These are phyloP conservation scores for Portunus trituberculatus DNA, from an alignment of 1,140 invertebrate genomes.

Conservation along the genomic window DNA sequence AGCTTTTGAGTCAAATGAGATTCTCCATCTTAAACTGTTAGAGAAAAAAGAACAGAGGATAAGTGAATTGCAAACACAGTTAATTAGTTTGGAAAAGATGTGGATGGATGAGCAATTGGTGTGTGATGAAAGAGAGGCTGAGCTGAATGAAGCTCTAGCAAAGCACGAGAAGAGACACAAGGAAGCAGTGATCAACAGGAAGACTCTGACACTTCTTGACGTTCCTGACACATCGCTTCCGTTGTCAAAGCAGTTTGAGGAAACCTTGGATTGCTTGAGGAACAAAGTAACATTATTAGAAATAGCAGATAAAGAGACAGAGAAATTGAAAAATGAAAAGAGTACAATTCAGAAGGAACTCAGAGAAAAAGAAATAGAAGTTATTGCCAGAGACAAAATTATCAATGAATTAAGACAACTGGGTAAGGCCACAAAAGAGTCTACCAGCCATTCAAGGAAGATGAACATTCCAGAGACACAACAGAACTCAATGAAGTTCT, in stretches of 20 bases:
- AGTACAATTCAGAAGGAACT: neutral
- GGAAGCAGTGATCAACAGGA: slow-evolving; percentile 41
- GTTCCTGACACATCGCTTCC: slow-evolving; percentile 34
- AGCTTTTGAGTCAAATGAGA: slow-evolving; percentile 47
- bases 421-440: slow-evolving; percentile 40
- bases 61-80: slow-evolving; percentile 55
- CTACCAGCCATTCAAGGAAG: neutral
- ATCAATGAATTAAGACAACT: slow-evolving; percentile 61
- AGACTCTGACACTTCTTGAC: slow-evolving; percentile 34
- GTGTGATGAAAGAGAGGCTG: slow-evolving; percentile 61
- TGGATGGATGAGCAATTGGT: slow-evolving; percentile 66
- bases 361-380: slow-evolving; percentile 62
- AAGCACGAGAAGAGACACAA: slow-evolving; percentile 53
- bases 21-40: slow-evolving; percentile 25
- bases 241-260: slow-evolving; percentile 47
- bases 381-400: slow-evolving; percentile 66
- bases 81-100: slow-evolving; percentile 64
- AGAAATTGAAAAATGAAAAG: slow-evolving; percentile 48
- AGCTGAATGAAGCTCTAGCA: slow-evolving; percentile 49
- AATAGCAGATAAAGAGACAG: slow-evolving; percentile 40
- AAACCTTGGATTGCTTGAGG: slow-evolving; percentile 45
- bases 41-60: slow-evolving; percentile 57
- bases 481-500: neutral
- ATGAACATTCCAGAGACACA: neutral
- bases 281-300: slow-evolving; percentile 40